A percentile compares a stretch with the other conserved stretches of the same genome.
These are phyloP conservation scores for Arrhamphus sclerolepis DNA, from an alignment of 2,797 vertebrate genomes.

Conservation along the genomic window DNA sequence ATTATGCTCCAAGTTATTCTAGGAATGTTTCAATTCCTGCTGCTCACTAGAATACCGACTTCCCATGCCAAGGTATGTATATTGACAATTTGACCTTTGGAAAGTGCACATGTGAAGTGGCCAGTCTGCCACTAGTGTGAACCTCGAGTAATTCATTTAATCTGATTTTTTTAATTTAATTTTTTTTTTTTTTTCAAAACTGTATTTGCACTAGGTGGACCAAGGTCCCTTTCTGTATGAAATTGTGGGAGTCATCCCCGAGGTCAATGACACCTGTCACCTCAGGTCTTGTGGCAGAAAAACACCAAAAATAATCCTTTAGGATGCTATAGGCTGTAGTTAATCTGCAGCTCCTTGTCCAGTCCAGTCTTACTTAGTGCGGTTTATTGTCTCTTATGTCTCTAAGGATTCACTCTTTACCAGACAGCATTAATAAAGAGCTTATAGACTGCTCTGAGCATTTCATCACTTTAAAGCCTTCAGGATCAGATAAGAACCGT, in stretches of 20 bases:
- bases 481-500: conserved; percentile 15
- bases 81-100: conserved; percentile 36
- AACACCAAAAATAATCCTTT: conserved; percentile 1
- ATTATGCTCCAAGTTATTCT: conserved; percentile 87
- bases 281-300: conserved; percentile 25
- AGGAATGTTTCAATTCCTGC: conserved; percentile 87
- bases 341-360: not conserved
- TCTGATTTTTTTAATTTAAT: not conserved
- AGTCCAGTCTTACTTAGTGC: conserved; percentile 4
- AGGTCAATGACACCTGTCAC: conserved; percentile 78
- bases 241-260: conserved; percentile 55
- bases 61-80: conserved; percentile 81
- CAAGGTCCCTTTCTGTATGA: not conserved
- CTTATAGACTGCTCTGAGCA: not conserved
- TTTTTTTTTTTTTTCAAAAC: no score
- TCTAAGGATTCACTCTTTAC: not conserved
- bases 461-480: conserved; percentile 5
- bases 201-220: not conserved
- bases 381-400: not conserved
- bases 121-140: conserved; percentile 2
- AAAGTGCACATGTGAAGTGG: conserved; percentile 14
- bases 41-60: conserved; percentile 81
- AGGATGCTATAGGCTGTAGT: not conserved
- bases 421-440: not conserved
- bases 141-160: not conserved